Base-by-base conservation (phyloP, 2,797 vertebrate species). In the Pelobates cultripes region DNA sequence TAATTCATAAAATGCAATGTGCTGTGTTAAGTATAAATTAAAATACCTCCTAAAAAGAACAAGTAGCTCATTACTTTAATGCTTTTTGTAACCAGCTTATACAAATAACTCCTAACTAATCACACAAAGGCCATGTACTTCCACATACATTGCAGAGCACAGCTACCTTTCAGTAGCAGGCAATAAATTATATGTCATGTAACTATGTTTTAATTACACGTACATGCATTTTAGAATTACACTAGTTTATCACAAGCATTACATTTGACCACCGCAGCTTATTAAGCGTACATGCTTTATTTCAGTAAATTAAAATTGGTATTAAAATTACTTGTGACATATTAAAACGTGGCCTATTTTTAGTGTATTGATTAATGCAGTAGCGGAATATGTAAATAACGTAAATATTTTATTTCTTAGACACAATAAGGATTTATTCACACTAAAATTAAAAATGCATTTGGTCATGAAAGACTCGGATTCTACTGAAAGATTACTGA, bases 401-500 rank as follows among this genome's bases (percentile, higher is more conserved):
- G 57, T 67, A 83, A 78, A 84, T 71, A 86, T 67, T 78, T 4
- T 79, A 86, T 89, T 84, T 88, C 83, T 78, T 47, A 86, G 86
- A 71, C 60, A 71, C 80, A 87, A 74, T 12, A 85, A 57, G 78
- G 86, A 87, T 87, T 78, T 88, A 77, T 89, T 78, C 86, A 80
- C 81, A 85, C 87, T 86, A 86, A 88, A 90, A 89, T 89, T 73
- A 87, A 88, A 92, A 90, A 88, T 78, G 64, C 53, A 77, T 86
- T 82, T 89, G 57, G 74, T 86, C 81, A 86, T 86, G 91, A 91
- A 93, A 92, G 84, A 68, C 82, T 89, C 86, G 90, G 88, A 90
- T 87, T 88, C 83, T 51, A 89, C 28, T 28, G 84, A 84, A 86
- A 87, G 74, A 67, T 3, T 72, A 86, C 85, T 92, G 87, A 90